These are phyloP conservation scores for Sander lucioperca DNA, from an alignment of 2,113 vertebrate genomes.

Conservation along the genomic window DNA sequence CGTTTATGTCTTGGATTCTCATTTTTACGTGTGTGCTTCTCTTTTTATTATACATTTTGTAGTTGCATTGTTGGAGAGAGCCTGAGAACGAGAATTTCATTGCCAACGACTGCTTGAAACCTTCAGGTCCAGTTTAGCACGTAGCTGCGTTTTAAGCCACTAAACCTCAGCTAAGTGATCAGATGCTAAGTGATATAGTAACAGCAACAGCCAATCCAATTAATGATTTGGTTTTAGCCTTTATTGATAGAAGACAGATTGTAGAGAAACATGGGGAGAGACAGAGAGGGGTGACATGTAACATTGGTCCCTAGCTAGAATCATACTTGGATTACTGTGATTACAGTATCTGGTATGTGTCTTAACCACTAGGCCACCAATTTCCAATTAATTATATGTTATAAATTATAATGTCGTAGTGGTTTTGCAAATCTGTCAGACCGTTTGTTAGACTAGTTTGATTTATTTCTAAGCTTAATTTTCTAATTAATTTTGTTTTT, in stretches of 20 bases:
- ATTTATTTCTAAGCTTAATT: slow-evolving; percentile 7
- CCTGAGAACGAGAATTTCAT: background rate
- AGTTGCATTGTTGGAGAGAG: no score
- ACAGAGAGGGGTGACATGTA: background rate
- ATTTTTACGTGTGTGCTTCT: background rate
- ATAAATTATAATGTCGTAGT: slow-evolving; percentile 33
- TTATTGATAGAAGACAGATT: background rate
- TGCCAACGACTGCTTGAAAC: background rate
- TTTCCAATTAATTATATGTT: slow-evolving; percentile 31
- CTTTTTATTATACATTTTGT: background rate
- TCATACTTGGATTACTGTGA: slow-evolving; percentile 2
- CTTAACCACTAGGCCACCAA: slow-evolving; percentile 16
- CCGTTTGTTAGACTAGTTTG: background rate
- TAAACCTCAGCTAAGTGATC: background rate
- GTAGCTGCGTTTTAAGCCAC: background rate
- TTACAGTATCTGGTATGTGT: slow-evolving; percentile 15
- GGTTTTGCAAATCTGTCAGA: slow-evolving; percentile 42
- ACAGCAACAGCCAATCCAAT: background rate
- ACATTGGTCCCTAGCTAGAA: background rate
- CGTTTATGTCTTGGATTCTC: background rate
- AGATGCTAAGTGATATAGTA: background rate
- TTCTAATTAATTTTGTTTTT: background rate
- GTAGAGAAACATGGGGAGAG: background rate
- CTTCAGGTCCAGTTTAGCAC: background rate
- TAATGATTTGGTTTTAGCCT: background rate